Evolutionary conservation across 1,140 invertebrate genomes (phyloP), one percentile per base, ranked within the genome.

Genomic region (Cydia strobilella): DNA sequence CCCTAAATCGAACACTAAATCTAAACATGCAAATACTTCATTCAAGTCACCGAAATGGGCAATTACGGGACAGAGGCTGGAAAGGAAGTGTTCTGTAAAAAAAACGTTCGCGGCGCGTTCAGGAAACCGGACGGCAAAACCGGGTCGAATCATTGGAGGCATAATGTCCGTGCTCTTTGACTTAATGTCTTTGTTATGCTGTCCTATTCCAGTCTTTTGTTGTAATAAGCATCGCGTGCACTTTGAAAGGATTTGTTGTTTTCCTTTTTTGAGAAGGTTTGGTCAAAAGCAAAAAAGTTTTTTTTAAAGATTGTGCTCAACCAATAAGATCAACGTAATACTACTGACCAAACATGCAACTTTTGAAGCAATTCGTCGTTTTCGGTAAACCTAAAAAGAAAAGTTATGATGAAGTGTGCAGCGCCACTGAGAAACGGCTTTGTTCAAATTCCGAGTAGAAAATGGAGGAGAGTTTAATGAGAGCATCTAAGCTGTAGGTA

Each of bases 71-170:
- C 54, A 59, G 54, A 59, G 6, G 31, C 65, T 39, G n/a, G 35
- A 15, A 42, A 69, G 65, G 65, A 69, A 69, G 65, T 35, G 65
- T 69, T 42, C 27, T 42, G 65, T 69, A 66, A 72, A 76, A 77
- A 75, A 71, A 73, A 79, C 63, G 76, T 72, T 76, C 74, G 75
- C 73, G 73, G 48, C 48, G 45, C 74, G 73, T 48, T 72, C 74
- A 77, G 80, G 75, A 77, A 79, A 81, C 78, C 82, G 84, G 84
- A 84, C 80, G 79, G 76, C 75, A 78, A 79, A 83, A 82, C 75
- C 76, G 74, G 76, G 74, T 73, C 74, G 73, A 79, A 80, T 79
- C 81, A 84, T 82, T 79, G 80, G 72, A 75, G 76, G 81, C 77
- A 86, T 85, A 84, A 85, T 86, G 82, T 84, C 77, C 76, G 71